phyloP scores from a whole-genome alignment of 2,113 vertebrate genomes.

The Anthoscopus minutus region DNA sequence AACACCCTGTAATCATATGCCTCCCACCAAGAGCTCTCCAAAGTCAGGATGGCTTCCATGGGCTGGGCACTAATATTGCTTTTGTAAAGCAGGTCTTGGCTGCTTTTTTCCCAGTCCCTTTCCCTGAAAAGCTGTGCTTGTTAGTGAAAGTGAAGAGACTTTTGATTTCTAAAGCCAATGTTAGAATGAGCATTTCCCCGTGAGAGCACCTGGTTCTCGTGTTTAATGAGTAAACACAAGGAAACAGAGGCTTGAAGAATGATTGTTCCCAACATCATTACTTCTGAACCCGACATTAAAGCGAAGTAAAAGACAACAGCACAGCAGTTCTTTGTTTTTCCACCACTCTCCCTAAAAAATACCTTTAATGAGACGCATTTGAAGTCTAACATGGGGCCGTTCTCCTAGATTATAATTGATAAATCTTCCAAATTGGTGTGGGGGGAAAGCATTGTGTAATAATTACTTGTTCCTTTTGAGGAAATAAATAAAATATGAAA shows the following conservation, averaged over 20 bases:
- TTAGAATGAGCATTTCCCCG: slow-evolving; percentile 54
- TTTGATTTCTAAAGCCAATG: slow-evolving; percentile 61
- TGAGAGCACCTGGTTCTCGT: slow-evolving; percentile 64
- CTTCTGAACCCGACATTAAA: slow-evolving; percentile 55
- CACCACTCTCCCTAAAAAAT: slow-evolving; percentile 52
- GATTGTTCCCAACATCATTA: slow-evolving; percentile 69
- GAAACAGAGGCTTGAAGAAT: slow-evolving; percentile 62
- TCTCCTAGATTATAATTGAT: slow-evolving; percentile 64
- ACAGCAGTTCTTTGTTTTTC: slow-evolving; percentile 68
- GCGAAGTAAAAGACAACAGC: slow-evolving; percentile 58
- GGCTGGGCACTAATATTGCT: slow-evolving; percentile 13
- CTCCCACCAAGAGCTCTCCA: not conserved
- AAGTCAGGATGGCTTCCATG: not conserved
- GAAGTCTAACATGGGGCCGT: slow-evolving; percentile 59
- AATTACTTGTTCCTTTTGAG: slow-evolving; percentile 66
- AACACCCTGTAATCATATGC: not conserved
- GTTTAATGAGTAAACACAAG: slow-evolving; percentile 73
- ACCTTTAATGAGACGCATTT: slow-evolving; percentile 61
- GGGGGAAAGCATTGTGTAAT: slow-evolving; percentile 49
- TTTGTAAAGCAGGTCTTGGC: slow-evolving; percentile 29
- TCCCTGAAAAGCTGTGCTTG: slow-evolving; percentile 35
- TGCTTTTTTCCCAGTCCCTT: not conserved
- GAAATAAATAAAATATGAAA: slow-evolving; percentile 70
- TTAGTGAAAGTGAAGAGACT: slow-evolving; percentile 58
- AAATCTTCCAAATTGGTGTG: slow-evolving; percentile 61